Base-by-base conservation (phyloP, 2,113 vertebrate genomes). In the Osmerus eperlanus region DNA sequence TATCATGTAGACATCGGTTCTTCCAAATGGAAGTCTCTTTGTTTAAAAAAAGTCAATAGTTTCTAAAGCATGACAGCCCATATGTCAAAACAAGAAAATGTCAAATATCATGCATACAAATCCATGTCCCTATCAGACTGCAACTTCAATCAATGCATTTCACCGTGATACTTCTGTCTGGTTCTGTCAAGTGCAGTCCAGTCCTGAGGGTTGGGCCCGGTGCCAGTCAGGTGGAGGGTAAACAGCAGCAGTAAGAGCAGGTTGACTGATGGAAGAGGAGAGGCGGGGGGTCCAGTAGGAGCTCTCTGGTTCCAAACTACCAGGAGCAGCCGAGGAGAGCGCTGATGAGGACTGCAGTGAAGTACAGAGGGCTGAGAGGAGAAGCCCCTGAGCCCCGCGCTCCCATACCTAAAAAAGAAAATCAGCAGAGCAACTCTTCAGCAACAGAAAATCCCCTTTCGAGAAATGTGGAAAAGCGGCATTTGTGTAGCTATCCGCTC, bases 361-460 rank as follows among this genome's bases (percentile, higher is more conserved):
- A 54, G 41, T 77, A 78, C 72, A 81, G 82, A 51, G 81, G 69
- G 55, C 21, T 83, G 12, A 78, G 79, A 70, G 82, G 8, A 52
- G 86, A 74, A 0, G 90, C 88, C 36, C 90, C 85, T 12, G 94
- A 96, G 52, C 95, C 96, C 77, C 92, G 91, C 0, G 95, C 95
- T 79, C 95, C 93, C 94, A 95, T 95, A 88, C 89, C 96, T 98
- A 90, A 41, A 89, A 92, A 56, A 74, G 25, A 71, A 68, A 72
- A 79, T 2, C 66, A 83, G 55, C 25, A 81, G n/a, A 78, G 73
- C 47, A 78, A 54, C 28, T 65, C 3, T 54, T 83, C 65, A 71
- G 58, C 28, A 74, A 79, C 19, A 69, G 55, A 73, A 86, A 75
- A 32, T 15, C 11, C n/a, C 72, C 25, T 62, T 74, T 66, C 70